phyloP scores from a whole-genome alignment of 2,888 invertebrate genomes.

The Drepanosiphum platanoidis region DNA sequence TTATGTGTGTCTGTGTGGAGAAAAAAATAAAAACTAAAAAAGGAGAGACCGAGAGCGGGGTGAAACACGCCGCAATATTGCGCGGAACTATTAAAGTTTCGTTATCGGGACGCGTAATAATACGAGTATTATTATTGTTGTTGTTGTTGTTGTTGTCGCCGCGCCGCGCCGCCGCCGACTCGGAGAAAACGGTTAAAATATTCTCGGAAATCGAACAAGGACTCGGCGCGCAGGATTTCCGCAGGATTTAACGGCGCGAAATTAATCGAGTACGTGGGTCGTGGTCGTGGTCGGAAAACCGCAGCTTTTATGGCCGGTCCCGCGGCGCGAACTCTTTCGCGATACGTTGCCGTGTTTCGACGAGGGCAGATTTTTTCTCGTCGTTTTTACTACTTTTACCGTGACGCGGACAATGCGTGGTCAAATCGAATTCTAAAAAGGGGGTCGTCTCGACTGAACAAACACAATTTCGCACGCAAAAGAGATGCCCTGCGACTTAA shows the following conservation, averaged over 20 bases:
- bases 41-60: background rate
- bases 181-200: constrained; percentile 32
- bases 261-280: constrained; percentile 34
- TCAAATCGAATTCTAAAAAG: too few relatives aligned
- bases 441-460: too few relatives aligned
- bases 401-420: too few relatives aligned
- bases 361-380: too few relatives aligned
- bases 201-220: constrained; percentile 18
- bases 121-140: background rate
- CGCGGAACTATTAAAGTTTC: constrained; percentile 40
- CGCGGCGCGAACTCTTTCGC: too few relatives aligned
- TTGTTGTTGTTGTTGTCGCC: background rate
- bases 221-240: background rate
- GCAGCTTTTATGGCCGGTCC: background rate
- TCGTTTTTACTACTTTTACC: too few relatives aligned
- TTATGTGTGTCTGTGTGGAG: background rate
- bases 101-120: background rate
- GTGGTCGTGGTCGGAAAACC: background rate
- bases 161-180: background rate
- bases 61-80: constrained; percentile 27
- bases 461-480: too few relatives aligned
- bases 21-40: constrained; percentile 9
- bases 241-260: constrained; percentile 26
- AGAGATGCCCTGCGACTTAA: too few relatives aligned
- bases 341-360: background rate